phyloP scores from a whole-genome alignment of 2,113 vertebrate genomes.

The Pleuronectes platessa region DNA sequence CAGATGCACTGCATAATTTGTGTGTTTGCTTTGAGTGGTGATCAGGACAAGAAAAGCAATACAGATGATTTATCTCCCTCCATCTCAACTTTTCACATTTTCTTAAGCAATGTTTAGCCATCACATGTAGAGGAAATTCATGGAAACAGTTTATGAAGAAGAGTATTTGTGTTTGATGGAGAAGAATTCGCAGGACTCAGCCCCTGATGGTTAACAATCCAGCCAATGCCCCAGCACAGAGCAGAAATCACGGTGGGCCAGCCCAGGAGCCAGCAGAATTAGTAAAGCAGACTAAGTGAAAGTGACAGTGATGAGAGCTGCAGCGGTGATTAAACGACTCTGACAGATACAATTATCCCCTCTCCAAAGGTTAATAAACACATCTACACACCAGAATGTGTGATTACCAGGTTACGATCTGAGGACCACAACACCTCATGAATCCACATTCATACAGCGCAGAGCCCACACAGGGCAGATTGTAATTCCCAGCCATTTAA shows the following conservation, averaged over 20 bases:
- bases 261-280: slow-evolving; percentile 38
- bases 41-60: too few relatives aligned
- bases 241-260: slow-evolving; percentile 25
- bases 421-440: slow-evolving; percentile 29
- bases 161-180: too few relatives aligned
- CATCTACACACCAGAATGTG: slow-evolving; percentile 68
- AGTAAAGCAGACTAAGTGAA: slow-evolving; percentile 67
- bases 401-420: slow-evolving; percentile 62
- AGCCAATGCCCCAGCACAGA: not conserved
- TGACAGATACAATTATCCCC: slow-evolving; percentile 81
- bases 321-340: slow-evolving; percentile 75
- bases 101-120: too few relatives aligned
- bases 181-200: not conserved
- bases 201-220: not conserved
- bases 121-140: too few relatives aligned
- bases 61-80: too few relatives aligned
- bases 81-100: too few relatives aligned
- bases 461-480: not conserved
- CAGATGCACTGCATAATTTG: too few relatives aligned
- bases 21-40: too few relatives aligned
- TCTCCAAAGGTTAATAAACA: slow-evolving; percentile 80
- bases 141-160: too few relatives aligned
- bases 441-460: slow-evolving; percentile 24
- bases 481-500: slow-evolving; percentile 31
- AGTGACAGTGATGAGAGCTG: slow-evolving; percentile 61